Evolutionary conservation across 2,797 vertebrate genomes (phyloP).

Genomic region (Antennarius maculatus): DNA sequence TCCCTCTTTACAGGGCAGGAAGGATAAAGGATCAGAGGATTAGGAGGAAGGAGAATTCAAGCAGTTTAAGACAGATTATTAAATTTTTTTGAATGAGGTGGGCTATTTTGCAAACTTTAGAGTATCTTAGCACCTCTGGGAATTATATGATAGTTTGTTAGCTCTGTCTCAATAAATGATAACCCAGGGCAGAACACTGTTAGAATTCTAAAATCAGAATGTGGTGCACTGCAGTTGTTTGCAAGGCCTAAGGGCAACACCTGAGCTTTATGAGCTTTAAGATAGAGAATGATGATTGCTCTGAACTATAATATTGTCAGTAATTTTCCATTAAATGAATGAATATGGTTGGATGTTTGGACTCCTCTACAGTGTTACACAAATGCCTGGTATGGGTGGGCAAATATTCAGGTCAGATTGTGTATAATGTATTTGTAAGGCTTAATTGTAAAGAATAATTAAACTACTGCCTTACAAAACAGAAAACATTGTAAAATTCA

Average conservation of each 20-base stretch:
- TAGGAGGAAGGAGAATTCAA: slow-evolving; percentile 29
- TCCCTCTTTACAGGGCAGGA: slow-evolving; percentile 44
- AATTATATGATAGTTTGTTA: slow-evolving; percentile 11
- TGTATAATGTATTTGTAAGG: neutral
- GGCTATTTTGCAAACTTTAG: neutral
- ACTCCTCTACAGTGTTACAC: neutral
- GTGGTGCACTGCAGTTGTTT: neutral
- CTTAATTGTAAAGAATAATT: neutral
- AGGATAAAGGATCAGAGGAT: slow-evolving; percentile 40
- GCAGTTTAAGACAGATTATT: slow-evolving; percentile 37
- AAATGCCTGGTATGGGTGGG: neutral
- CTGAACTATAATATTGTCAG: neutral
- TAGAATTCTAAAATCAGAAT: neutral
- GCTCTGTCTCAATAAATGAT: neutral
- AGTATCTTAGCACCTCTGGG: neutral
- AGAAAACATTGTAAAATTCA: neutral
- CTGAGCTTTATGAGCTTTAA: neutral
- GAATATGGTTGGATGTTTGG: neutral
- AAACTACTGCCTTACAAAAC: neutral
- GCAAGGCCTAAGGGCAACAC: neutral
- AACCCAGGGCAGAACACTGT: neutral
- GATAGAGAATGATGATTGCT: neutral
- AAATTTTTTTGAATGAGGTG: neutral
- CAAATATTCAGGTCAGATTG: neutral
- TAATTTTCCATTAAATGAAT: neutral